phyloP scores from a whole-genome alignment of 2,888 invertebrate genomes.

The Pristionchus entomophagus region DNA sequence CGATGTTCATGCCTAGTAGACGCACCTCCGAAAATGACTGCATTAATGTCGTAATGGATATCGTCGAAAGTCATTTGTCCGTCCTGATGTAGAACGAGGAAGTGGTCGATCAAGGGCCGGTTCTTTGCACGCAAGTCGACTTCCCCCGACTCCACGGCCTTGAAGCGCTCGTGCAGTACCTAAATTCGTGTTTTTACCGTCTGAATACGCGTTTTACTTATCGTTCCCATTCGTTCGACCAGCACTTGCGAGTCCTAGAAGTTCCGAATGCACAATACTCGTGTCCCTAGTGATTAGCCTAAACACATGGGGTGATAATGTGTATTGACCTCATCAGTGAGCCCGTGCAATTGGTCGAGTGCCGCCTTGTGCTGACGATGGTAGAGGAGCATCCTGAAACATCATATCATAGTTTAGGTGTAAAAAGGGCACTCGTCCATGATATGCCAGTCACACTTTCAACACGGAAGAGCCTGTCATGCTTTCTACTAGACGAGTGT shows the following conservation, averaged over 20 bases:
- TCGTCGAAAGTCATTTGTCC: constrained; percentile 75
- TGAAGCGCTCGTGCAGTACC: constrained; percentile 78
- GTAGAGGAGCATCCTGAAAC: constrained; percentile 27
- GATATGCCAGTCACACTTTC: no score
- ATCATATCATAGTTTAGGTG: background rate
- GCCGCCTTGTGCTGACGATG: background rate
- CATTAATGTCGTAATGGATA: constrained; percentile 78
- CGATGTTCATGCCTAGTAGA: constrained; percentile 71
- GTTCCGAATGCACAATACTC: background rate
- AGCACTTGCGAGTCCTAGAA: background rate
- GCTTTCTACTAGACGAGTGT: no score
- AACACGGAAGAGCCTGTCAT: no score
- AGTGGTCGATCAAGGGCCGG: constrained; percentile 77
- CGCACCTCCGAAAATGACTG: constrained; percentile 77
- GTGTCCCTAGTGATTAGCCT: no score
- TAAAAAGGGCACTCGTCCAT: no score
- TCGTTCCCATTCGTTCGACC: background rate
- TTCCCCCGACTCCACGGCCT: constrained; percentile 58
- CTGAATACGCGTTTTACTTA: no score
- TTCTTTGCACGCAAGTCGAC: constrained; percentile 23
- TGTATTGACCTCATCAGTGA: constrained; percentile 69
- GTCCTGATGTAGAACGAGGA: constrained; percentile 75
- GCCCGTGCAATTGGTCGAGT: constrained; percentile 18
- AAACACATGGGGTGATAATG: no score
- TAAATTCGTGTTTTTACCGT: constrained; percentile 50